Conservation (phyloP, 1,140 invertebrate species). For the Euwallacea fornicatus region DNA sequence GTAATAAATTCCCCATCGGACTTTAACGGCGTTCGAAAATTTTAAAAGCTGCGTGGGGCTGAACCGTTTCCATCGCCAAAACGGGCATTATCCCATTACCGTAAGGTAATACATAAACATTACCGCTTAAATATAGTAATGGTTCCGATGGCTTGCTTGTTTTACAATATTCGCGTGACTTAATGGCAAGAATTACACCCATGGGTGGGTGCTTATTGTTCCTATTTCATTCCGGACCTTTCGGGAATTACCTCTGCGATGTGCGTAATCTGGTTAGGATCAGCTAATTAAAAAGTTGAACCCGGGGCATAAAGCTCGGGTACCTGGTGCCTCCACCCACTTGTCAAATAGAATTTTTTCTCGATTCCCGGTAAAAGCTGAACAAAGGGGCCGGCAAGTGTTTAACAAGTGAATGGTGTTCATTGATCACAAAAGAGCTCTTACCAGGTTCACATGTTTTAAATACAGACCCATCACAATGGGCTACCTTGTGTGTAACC, state of each 20-base stretch:
- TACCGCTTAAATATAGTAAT: slow-evolving; percentile 28
- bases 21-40: slow-evolving; percentile 25
- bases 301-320: slow-evolving; percentile 13
- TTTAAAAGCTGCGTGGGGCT: slow-evolving; percentile 28
- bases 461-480: slow-evolving; percentile 45
- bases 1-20: slow-evolving; percentile 12
- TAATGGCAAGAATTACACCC: slow-evolving; percentile 24
- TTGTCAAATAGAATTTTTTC: slow-evolving; percentile 43
- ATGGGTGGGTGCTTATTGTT: slow-evolving; percentile 9
- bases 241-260: neutral
- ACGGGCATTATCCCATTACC: slow-evolving; percentile 25
- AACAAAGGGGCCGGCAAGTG: slow-evolving; percentile 46
- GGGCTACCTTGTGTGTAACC: slow-evolving; percentile 47
- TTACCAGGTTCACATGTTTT: slow-evolving; percentile 47
- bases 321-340: slow-evolving; percentile 27
- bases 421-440: slow-evolving; percentile 49
- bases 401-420: slow-evolving; percentile 50
- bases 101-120: slow-evolving; percentile 29
- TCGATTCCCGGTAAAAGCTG: slow-evolving; percentile 42
- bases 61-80: slow-evolving; percentile 18
- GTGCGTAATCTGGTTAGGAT: slow-evolving; percentile 13
- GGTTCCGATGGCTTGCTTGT: slow-evolving; percentile 15
- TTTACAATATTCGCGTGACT: slow-evolving; percentile 27
- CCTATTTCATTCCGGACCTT: neutral
- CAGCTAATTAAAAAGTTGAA: slow-evolving; percentile 33